Evolutionary conservation across 1,140 invertebrate species (phyloP).

Genomic region (Galleria mellonella): DNA sequence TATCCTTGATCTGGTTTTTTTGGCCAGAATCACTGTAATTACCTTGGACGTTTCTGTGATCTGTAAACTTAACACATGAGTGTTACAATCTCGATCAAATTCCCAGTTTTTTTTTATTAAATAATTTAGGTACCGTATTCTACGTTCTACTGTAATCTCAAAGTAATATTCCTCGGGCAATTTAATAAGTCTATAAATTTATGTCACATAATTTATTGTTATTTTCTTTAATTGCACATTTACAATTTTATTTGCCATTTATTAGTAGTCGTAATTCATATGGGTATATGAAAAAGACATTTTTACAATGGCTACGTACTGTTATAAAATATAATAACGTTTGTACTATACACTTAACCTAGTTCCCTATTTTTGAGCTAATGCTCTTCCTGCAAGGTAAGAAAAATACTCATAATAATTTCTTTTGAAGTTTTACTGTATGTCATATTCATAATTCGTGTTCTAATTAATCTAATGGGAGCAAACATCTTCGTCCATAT

Average conservation of each 20-base stretch:
- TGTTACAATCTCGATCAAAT: not conserved
- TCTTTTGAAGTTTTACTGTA: not conserved
- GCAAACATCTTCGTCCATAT: not conserved
- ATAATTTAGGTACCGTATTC: not conserved
- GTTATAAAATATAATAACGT: not conserved
- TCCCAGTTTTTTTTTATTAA: not conserved
- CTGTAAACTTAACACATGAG: not conserved
- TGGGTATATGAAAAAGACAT: not conserved
- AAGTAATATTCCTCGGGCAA: not conserved
- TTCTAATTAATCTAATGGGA: not conserved
- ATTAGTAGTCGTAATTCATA: not conserved
- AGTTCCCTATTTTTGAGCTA: not conserved
- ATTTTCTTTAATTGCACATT: not conserved
- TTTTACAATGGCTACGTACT: not conserved
- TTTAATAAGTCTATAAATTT: not conserved
- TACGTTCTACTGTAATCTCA: not conserved
- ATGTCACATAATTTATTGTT: not conserved
- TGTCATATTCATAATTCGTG: not conserved
- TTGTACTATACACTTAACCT: not conserved
- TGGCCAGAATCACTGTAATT: not conserved
- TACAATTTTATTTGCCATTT: not conserved
- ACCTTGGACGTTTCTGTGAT: not conserved
- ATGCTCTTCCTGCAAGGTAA: not conserved
- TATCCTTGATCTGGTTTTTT: slow-evolving; percentile 31
- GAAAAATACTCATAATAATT: not conserved